Evolutionary conservation across 2,888 invertebrate species (phyloP).

Genomic region (Stegophylla sp.): DNA sequence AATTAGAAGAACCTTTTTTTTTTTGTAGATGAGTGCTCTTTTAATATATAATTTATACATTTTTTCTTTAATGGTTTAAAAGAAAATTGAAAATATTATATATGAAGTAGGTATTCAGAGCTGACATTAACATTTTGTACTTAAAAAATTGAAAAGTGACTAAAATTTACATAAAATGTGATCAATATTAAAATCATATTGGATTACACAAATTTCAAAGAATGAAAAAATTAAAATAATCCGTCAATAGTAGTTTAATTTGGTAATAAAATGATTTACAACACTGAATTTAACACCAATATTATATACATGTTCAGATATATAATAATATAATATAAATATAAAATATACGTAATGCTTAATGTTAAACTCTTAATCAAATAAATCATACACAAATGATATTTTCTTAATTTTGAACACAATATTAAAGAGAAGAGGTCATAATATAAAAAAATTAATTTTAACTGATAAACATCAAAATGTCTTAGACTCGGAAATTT

Average conservation of each 20-base stretch:
- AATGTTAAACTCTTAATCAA: constrained; percentile 3
- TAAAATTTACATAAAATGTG: too few species aligned
- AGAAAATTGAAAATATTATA: too few species aligned
- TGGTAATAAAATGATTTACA: constrained; percentile 44
- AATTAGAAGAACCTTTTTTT: too few species aligned
- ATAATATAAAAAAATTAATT: neutral
- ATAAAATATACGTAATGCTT: constrained; percentile 17
- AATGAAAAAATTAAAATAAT: neutral
- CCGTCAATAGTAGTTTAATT: constrained; percentile 31
- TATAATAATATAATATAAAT: constrained; percentile 33
- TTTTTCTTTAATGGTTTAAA: too few species aligned
- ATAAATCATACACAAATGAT: constrained; percentile 29
- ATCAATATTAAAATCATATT: too few species aligned
- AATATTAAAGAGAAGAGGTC: constrained; percentile 11
- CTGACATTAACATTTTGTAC: too few species aligned
- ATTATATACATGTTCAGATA: constrained; percentile 22
- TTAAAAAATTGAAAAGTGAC: too few species aligned
- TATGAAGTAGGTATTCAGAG: too few species aligned
- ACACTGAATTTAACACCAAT: constrained; percentile 36
- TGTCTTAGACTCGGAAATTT: neutral
- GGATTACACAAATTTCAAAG: too few species aligned
- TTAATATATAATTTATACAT: too few species aligned
- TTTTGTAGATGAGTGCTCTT: too few species aligned
- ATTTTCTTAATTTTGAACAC: constrained; percentile 31
- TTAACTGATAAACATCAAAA: constrained; percentile 7